phyloP scores from a whole-genome alignment of 1,140 invertebrate genomes.

The Anthonomus grandis region DNA sequence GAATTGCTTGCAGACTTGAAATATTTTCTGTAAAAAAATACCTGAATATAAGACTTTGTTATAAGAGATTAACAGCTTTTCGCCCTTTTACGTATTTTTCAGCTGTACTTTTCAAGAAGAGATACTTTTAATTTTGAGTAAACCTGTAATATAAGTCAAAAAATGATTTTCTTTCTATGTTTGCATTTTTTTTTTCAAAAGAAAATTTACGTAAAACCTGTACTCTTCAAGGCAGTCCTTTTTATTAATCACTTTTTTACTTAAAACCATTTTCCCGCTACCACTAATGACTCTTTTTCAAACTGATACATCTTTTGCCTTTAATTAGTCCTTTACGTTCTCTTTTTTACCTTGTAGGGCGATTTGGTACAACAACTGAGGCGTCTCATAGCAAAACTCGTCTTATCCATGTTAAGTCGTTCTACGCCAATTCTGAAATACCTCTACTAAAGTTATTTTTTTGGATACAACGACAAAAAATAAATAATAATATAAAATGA shows the following conservation, averaged over 20 bases:
- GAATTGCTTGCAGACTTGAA: not conserved
- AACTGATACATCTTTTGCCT: not conserved
- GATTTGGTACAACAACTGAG: slow-evolving; percentile 1
- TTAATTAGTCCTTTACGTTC: not conserved
- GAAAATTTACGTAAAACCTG: slow-evolving; percentile 5
- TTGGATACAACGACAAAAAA: no score
- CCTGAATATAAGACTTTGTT: not conserved
- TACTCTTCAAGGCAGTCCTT: not conserved
- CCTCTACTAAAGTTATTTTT: no score
- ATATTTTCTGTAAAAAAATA: slow-evolving; percentile 1
- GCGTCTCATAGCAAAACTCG: no score
- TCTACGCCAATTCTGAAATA: no score
- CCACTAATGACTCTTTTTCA: not conserved
- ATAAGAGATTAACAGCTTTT: not conserved
- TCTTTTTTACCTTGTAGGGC: slow-evolving; percentile 1
- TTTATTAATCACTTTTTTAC: slow-evolving; percentile 7
- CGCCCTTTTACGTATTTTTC: not conserved
- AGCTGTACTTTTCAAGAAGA: not conserved
- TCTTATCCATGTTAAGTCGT: no score
- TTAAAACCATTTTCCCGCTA: not conserved
- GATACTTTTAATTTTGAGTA: no score
- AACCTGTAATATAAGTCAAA: no score
- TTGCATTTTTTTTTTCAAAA: slow-evolving; percentile 2
- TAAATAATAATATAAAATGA: no score
- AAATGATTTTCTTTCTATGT: not conserved